These are phyloP conservation scores for Antheraea assamensis DNA, from an alignment of 2,888 invertebrate species.

Conservation along the genomic window DNA sequence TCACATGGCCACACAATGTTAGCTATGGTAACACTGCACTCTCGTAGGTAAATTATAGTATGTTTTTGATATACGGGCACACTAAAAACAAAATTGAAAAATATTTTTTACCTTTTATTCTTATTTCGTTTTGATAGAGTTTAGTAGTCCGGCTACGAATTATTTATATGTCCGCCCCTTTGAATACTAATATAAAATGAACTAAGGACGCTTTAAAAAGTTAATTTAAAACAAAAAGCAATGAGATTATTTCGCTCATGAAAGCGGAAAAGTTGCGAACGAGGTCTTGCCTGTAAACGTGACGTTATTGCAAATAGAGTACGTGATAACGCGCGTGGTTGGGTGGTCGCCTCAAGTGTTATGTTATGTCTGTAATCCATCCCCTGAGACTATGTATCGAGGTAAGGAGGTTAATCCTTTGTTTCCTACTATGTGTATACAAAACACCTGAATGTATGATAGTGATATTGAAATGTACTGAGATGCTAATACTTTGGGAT, in stretches of 20 bases:
- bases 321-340: conserved; percentile 43
- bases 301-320: conserved; percentile 46
- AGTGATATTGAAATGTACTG: too few species aligned
- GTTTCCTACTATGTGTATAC: conserved; percentile 11
- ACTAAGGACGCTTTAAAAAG: background rate
- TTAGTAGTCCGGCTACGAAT: background rate
- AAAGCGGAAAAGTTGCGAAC: conserved; percentile 59
- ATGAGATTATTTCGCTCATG: conserved; percentile 33
- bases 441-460: background rate
- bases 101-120: background rate
- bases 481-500: too few species aligned
- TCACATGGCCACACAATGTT: too few species aligned
- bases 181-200: background rate
- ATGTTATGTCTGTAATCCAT: conserved; percentile 33
- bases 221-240: conserved; percentile 25
- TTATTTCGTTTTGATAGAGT: background rate
- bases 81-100: too few species aligned
- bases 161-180: background rate
- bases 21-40: too few species aligned
- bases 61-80: too few species aligned
- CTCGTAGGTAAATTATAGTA: too few species aligned
- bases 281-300: conserved; percentile 48
- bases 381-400: conserved; percentile 41
- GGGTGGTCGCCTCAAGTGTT: conserved; percentile 26
- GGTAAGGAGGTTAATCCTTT: conserved; percentile 42